A percentile compares a stretch with the other conserved stretches of the same genome.
These are phyloP conservation scores for Microcebus lehilahytsara DNA, from an alignment of 2,113 vertebrate species.

Conservation along the genomic window DNA sequence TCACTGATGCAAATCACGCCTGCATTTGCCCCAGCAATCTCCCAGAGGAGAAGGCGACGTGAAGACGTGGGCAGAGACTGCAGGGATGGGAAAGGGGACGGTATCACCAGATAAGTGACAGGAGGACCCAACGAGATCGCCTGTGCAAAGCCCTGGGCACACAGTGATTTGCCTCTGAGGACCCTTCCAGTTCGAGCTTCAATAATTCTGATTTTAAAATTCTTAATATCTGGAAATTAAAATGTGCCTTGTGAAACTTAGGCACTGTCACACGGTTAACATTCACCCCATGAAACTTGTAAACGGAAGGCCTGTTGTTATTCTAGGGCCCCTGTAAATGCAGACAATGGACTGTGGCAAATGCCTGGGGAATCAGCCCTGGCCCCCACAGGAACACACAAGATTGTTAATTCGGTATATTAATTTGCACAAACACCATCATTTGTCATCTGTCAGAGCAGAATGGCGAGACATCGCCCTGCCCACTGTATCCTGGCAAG, in stretches of 20 bases:
- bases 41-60: not conserved
- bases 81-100: not conserved
- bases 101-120: not conserved
- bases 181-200: not conserved
- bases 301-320: not conserved
- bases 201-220: not conserved
- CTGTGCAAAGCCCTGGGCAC: not conserved
- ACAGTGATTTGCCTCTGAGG: not conserved
- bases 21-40: too few species aligned
- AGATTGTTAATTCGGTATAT: not conserved
- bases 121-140: not conserved
- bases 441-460: conserved; percentile 17
- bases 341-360: not conserved
- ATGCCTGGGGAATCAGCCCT: not conserved
- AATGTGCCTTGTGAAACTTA: not conserved
- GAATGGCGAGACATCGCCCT: not conserved
- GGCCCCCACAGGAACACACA: not conserved
- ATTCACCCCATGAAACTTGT: not conserved
- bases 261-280: not conserved
- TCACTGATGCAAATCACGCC: not conserved
- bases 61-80: not conserved
- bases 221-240: not conserved
- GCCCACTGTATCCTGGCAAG: not conserved
- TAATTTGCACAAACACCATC: conserved; percentile 43
- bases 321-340: not conserved